phyloP scores from a whole-genome alignment of 2,888 invertebrate species.

The Lithophane leautieri region DNA sequence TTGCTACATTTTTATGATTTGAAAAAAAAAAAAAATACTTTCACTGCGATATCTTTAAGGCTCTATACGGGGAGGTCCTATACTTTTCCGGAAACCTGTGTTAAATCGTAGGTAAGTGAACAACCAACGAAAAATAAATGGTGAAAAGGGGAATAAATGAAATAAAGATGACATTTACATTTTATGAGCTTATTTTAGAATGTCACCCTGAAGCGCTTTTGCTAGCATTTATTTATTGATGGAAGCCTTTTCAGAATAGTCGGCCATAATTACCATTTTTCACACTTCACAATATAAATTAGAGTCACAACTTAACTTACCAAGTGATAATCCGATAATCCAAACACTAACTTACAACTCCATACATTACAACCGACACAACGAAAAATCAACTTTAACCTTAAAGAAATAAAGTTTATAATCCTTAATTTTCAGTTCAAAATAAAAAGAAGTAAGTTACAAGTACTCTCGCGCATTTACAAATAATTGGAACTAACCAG shows the following conservation, averaged over 20 bases:
- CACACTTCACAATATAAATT: slow-evolving; percentile 47
- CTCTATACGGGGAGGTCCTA: background rate
- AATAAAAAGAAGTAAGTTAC: slow-evolving; percentile 62
- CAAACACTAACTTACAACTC: slow-evolving; percentile 33
- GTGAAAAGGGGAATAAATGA: background rate
- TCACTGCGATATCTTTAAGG: background rate
- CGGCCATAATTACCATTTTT: slow-evolving; percentile 40
- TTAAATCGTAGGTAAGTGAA: too few species aligned
- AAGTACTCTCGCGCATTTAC: slow-evolving; percentile 70
- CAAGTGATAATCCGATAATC: slow-evolving; percentile 54
- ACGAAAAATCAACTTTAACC: background rate
- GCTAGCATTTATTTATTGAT: slow-evolving; percentile 6
- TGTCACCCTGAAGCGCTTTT: slow-evolving; percentile 4
- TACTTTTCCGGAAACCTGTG: background rate
- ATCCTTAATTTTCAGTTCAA: slow-evolving; percentile 29
- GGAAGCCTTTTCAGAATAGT: slow-evolving; percentile 10
- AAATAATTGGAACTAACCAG: slow-evolving; percentile 67
- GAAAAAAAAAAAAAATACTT: background rate
- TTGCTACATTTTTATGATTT: background rate
- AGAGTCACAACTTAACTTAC: slow-evolving; percentile 27
- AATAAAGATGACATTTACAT: slow-evolving; percentile 1
- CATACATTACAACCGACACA: slow-evolving; percentile 22
- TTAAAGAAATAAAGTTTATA: slow-evolving; percentile 6
- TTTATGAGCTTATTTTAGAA: background rate
- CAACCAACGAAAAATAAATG: background rate